Evolutionary conservation across 2,888 invertebrate genomes (phyloP), one percentile per base, ranked within the genome.

Genomic region (Blera fallax): DNA sequence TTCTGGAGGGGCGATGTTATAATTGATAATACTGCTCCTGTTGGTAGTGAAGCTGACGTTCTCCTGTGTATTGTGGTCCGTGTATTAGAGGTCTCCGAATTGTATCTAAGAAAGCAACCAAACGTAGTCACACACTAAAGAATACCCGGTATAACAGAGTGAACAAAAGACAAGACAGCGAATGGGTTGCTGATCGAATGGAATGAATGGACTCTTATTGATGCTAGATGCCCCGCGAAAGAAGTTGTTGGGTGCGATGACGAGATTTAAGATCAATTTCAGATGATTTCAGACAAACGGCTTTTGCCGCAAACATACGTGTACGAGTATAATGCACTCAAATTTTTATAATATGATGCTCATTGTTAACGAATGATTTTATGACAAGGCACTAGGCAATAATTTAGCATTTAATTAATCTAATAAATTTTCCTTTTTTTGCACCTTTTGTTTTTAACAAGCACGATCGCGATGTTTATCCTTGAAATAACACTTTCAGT

Each of bases 401-500:
- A 11, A 58, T 32, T 27, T 60, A 54, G 21, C 29, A 32, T 24
- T 3, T 24, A 34, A 34, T 34, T 52, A 27, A 34, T 34, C 32
- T 56, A 52, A 64, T 10, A 8, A 50, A n/a, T 73, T 50, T 37
- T 24, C 32, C 37, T 2, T 40, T 48, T 2, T 40, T 79, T 48
- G 50, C 6, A 14, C 34, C 40, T 32, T 18, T 18, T 3, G 24
- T 18, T 62, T 18, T 29, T 5, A 11, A 74, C 16, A n/a, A 74
- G 50, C 69, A 65, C 80, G 85, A 85, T 85, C 85, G 67, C 85
- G 85, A 77, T 85, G 81, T 40, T 85, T 70, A 72, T 80, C 67
- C 76, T 80, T n/a, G 40, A 65, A 72, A 81, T 76, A 76, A 50
- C 77, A 62, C 16, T 81, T 77, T 81, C 48, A 48, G 67, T 85